Evolutionary conservation across 2,113 vertebrate species (phyloP).

Genomic region (Trogon surrucura): DNA sequence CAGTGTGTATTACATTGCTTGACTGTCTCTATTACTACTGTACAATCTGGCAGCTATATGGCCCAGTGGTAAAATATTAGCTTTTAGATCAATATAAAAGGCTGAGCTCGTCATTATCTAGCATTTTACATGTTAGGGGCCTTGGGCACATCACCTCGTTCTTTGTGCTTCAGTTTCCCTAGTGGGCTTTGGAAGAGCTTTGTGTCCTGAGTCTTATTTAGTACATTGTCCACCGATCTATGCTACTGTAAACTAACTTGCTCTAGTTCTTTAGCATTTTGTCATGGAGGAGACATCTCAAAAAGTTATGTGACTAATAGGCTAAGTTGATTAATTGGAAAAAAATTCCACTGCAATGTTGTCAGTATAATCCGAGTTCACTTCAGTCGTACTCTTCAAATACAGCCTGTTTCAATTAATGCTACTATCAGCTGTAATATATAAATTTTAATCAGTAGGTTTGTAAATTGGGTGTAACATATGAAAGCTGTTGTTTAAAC

Average conservation of each 20-base stretch:
- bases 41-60: neutral
- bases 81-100: neutral
- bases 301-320: neutral
- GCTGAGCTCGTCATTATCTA: neutral
- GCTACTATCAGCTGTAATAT: neutral
- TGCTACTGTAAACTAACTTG: neutral
- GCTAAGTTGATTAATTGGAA: neutral
- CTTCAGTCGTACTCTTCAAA: neutral
- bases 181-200: neutral
- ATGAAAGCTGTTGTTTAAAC: neutral
- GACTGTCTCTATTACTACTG: rapidly evolving
- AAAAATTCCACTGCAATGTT: neutral
- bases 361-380: neutral
- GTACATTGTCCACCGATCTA: neutral
- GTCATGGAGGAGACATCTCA: neutral
- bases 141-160: neutral
- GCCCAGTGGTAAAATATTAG: neutral
- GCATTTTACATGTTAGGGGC: neutral
- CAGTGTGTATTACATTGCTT: slow-evolving; percentile 45
- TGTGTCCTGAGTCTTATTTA: neutral
- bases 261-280: neutral
- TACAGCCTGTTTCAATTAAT: neutral
- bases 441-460: neutral
- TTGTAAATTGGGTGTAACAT: neutral
- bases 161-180: neutral